Evolutionary conservation across 2,888 invertebrate genomes (phyloP).

Genomic region (Eurois occulta): DNA sequence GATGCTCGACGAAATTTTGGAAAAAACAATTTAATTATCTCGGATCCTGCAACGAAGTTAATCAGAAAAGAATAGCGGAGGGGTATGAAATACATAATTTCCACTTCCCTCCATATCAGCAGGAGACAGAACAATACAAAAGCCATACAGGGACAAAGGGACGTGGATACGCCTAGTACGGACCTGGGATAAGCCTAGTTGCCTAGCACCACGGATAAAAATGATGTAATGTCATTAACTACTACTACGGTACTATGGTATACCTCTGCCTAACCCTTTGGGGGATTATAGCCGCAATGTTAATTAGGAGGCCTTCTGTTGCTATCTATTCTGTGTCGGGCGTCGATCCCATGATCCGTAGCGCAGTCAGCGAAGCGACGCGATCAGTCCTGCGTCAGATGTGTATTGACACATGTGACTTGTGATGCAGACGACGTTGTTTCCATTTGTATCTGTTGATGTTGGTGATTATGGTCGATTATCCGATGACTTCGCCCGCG

Average conservation of each 20-base stretch:
- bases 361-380: constrained; percentile 17
- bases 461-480: constrained; percentile 8
- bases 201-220: too few species aligned
- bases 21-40: background rate
- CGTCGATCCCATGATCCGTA: constrained; percentile 2
- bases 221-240: too few species aligned
- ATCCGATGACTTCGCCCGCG: background rate
- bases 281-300: background rate
- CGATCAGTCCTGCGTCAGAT: constrained; percentile 31
- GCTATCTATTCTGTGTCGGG: background rate
- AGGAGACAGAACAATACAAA: too few species aligned
- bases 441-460: constrained; percentile 30
- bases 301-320: background rate
- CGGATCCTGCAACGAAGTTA: background rate
- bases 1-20: background rate
- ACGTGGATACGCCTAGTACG: too few species aligned
- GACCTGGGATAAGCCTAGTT: too few species aligned
- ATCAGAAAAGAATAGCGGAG: background rate
- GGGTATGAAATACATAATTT: background rate
- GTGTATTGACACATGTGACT: constrained; percentile 26
- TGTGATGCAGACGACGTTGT: constrained; percentile 18
- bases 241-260: too few species aligned
- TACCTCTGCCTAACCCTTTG: background rate
- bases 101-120: too few species aligned
- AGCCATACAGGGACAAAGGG: too few species aligned